Evolutionary conservation across 2,888 invertebrate genomes (phyloP).

Genomic region (Tribolium freemani): DNA sequence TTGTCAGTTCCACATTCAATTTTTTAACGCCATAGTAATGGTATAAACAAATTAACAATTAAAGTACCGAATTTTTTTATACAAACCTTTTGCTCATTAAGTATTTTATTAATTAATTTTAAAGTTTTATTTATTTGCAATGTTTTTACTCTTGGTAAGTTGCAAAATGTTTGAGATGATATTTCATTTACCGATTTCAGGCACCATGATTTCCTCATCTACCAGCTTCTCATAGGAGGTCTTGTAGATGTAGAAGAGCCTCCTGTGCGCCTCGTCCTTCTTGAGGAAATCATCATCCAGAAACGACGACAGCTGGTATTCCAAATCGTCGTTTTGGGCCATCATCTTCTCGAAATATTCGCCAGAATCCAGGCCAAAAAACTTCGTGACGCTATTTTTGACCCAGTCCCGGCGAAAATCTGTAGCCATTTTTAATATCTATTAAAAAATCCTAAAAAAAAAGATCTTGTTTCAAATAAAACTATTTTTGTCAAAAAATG

Average conservation of each 20-base stretch:
- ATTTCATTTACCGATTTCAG: conserved; percentile 76
- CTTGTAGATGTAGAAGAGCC: conserved; percentile 77
- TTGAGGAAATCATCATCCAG: conserved; percentile 70
- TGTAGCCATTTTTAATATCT: conserved; percentile 44
- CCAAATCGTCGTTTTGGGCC: conserved; percentile 70
- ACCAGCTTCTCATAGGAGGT: conserved; percentile 80
- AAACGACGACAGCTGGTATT: conserved; percentile 70
- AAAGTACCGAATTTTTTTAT: too few relatives aligned
- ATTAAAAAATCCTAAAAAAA: conserved; percentile 16
- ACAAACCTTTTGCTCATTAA: too few relatives aligned
- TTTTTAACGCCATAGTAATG: too few relatives aligned
- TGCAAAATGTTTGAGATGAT: not conserved
- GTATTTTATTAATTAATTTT: too few relatives aligned
- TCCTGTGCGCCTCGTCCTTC: conserved; percentile 70
- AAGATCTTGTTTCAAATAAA: conserved; percentile 4
- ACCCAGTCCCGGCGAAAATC: conserved; percentile 81
- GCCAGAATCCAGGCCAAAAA: conserved; percentile 73
- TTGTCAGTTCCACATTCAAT: too few relatives aligned
- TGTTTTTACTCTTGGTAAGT: not conserved
- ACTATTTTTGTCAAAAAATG: conserved; percentile 3
- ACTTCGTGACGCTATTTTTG: conserved; percentile 74
- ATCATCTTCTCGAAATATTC: conserved; percentile 74
- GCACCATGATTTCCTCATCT: conserved; percentile 80
- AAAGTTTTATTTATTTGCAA: too few relatives aligned
- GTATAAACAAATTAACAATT: too few relatives aligned